Conservation (phyloP, 1,140 invertebrate genomes). For the Phortica variegata region DNA sequence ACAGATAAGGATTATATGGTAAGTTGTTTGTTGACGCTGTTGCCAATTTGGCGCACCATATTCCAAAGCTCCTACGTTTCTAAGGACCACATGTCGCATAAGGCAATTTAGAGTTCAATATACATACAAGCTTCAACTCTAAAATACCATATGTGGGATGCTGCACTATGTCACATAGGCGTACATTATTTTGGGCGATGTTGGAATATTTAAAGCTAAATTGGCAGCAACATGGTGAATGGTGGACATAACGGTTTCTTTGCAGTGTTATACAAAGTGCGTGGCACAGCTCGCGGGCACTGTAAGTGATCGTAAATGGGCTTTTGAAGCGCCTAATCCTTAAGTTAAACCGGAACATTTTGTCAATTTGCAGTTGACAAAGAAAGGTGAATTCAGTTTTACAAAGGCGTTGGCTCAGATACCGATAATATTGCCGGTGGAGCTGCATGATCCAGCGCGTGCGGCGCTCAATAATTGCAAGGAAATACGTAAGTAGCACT, state of each 20-base stretch:
- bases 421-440: slow-evolving; percentile 39
- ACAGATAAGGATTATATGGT: slow-evolving; percentile 32
- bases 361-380: slow-evolving; percentile 35
- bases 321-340: not conserved
- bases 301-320: slow-evolving; percentile 14
- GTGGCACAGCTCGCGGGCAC: slow-evolving; percentile 47
- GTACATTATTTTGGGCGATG: not conserved
- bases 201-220: not conserved
- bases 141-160: too few species aligned
- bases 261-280: slow-evolving; percentile 49
- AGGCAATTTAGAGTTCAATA: too few species aligned
- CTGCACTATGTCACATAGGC: not conserved
- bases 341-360: not conserved
- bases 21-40: not conserved
- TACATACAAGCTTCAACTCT: too few species aligned
- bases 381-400: slow-evolving; percentile 47
- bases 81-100: too few species aligned
- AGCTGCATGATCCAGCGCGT: slow-evolving; percentile 29
- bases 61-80: not conserved
- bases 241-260: not conserved
- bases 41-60: too few species aligned
- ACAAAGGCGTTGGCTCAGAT: slow-evolving; percentile 43
- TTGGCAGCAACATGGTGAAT: not conserved
- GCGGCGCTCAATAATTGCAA: slow-evolving; percentile 34
- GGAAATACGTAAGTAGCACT: slow-evolving; percentile 44